These are phyloP conservation scores for Pseudomyrmex gracilis DNA, from an alignment of 1,140 invertebrate genomes.

Conservation along the genomic window DNA sequence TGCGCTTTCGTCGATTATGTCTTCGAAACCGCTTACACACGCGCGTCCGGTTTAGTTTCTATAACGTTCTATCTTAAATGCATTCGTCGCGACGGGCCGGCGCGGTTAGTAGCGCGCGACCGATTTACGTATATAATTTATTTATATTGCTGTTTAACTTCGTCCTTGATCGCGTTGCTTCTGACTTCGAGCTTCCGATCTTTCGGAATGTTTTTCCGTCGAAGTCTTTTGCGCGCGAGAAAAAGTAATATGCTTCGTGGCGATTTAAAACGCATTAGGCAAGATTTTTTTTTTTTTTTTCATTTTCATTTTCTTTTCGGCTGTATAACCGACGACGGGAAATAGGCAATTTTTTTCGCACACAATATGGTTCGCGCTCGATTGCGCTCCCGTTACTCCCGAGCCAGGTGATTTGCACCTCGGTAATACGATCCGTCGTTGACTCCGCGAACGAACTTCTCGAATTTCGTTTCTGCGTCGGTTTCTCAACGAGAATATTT, in stretches of 20 bases:
- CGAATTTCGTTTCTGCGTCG: slow-evolving; percentile 57
- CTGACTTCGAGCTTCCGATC: not conserved
- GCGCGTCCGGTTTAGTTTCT: slow-evolving; percentile 29
- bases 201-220: slow-evolving; percentile 4
- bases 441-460: slow-evolving; percentile 42
- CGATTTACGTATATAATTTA: slow-evolving; percentile 61
- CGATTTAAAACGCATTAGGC: not conserved
- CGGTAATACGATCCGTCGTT: slow-evolving; percentile 59
- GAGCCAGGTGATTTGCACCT: slow-evolving; percentile 61
- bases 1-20: not conserved
- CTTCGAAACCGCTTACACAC: not conserved
- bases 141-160: slow-evolving; percentile 63
- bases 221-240: not conserved
- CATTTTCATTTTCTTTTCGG: too few relatives aligned
- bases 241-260: not conserved
- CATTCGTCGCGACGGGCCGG: slow-evolving; percentile 1
- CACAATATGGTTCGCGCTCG: not conserved
- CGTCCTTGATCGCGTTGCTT: slow-evolving; percentile 29
- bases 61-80: slow-evolving; percentile 32
- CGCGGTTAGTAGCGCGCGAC: slow-evolving; percentile 21
- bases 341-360: not conserved
- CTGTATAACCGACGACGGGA: not conserved
- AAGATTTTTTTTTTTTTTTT: not conserved
- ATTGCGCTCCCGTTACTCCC: slow-evolving; percentile 59
- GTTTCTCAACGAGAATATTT: slow-evolving; percentile 3